phyloP scores from a whole-genome alignment of 2,888 invertebrate species.

The Pyrocoelia pectoralis region DNA sequence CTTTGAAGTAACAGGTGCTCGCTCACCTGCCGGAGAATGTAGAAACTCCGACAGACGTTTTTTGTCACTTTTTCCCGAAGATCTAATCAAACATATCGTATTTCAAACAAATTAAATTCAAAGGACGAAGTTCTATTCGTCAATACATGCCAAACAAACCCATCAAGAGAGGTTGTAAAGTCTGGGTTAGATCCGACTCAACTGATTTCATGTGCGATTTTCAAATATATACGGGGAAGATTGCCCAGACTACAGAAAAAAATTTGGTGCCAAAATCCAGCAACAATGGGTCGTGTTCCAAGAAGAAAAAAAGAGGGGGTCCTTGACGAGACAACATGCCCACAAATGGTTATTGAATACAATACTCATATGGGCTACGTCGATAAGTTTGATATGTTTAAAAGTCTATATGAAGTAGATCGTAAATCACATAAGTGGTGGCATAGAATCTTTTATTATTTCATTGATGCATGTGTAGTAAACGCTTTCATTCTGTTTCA shows the following conservation, averaged over 20 bases:
- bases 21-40: not conserved
- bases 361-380: constrained; percentile 37
- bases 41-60: not conserved
- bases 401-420: constrained; percentile 34
- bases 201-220: constrained; percentile 43
- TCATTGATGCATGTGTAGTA: constrained; percentile 24
- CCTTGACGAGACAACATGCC: constrained; percentile 24
- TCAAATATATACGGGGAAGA: constrained; percentile 49
- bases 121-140: not conserved
- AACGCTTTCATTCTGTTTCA: constrained; percentile 31
- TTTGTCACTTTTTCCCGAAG: not conserved
- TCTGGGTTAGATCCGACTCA: constrained; percentile 43
- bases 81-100: not conserved
- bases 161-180: too few species aligned
- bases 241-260: constrained; percentile 43
- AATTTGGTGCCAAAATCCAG: constrained; percentile 11
- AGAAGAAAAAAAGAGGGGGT: constrained; percentile 33
- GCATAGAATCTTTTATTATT: constrained; percentile 34
- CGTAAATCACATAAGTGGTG: constrained; percentile 36
- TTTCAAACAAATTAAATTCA: not conserved
- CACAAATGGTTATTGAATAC: constrained; percentile 35
- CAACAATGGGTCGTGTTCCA: constrained; percentile 2
- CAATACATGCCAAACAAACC: constrained; percentile 38
- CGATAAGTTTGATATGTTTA: constrained; percentile 36
- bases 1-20: not conserved